phyloP scores from a whole-genome alignment of 2,113 vertebrate species.

The Phylloscopus whistleri region DNA sequence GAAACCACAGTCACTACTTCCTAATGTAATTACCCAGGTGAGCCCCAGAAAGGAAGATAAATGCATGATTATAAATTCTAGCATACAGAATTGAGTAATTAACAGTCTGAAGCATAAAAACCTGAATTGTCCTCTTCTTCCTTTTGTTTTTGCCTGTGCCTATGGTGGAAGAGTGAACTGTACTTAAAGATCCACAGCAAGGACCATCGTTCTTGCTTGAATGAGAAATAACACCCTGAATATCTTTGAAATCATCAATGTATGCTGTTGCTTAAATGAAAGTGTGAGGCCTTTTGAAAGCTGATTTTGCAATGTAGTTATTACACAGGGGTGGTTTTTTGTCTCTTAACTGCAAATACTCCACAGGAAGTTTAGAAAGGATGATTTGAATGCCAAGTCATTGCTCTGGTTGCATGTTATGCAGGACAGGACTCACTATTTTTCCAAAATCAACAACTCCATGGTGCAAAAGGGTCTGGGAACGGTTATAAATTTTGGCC shows the following conservation, averaged over 20 bases:
- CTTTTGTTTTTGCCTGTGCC: background rate
- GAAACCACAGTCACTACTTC: constrained; percentile 62
- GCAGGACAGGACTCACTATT: background rate
- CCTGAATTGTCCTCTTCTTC: background rate
- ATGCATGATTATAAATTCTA: constrained; percentile 67
- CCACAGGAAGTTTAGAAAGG: background rate
- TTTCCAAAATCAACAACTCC: background rate
- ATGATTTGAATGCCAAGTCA: background rate
- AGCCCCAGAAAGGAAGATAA: constrained; percentile 61
- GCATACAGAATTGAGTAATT: constrained; percentile 73
- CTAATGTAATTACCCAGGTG: constrained; percentile 76
- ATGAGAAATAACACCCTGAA: background rate
- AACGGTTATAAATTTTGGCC: background rate
- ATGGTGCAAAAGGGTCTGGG: background rate
- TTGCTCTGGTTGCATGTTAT: background rate
- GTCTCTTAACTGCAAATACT: background rate
- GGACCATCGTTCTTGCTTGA: background rate
- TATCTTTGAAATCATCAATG: background rate
- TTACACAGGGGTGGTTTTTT: background rate
- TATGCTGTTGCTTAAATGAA: background rate
- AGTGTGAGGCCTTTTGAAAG: background rate
- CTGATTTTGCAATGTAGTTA: background rate
- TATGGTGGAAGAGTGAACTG: background rate
- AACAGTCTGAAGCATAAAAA: constrained; percentile 67
- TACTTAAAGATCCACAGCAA: background rate